Evolutionary conservation across 2,113 vertebrate species (phyloP), one percentile per base, ranked within the genome.

Genomic region (Rhinogobius similis): DNA sequence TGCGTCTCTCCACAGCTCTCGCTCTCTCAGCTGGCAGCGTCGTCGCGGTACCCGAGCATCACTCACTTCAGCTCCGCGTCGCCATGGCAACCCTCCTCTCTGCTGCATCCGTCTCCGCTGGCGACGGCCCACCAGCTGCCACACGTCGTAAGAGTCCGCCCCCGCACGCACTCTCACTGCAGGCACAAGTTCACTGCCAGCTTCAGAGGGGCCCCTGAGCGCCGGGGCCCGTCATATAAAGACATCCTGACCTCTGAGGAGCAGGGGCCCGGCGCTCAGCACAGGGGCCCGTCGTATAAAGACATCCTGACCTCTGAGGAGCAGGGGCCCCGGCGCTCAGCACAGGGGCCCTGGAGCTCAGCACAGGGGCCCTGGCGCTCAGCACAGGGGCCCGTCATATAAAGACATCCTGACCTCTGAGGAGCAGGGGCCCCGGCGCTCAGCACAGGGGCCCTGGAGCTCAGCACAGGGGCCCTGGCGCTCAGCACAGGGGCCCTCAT

Each of bases 21-120:
- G 0, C 88, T 96, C 18, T 98, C 96, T 72, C 95, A 98, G 92
- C 92, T 98, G 52, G 92, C 75, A 1, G 90, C 89, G 43, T 86
- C 93, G 1, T 90, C 93, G 1, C 82, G 9, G 65, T 89, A 91
- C 80, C 92, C 84, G 0, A 87, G 86, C 70, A 89, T 67, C 55
- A 84, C 77, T 84, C 85, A 72, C 81, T 78, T 81, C 9, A 83
- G 84, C 82, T 81, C 68, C 1, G 90, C 39, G 80, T 78, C 78
- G 24, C 65, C 77, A 1, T 89, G 79, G 74, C 90, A 76, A 75
- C 91, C 68, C 14, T 75, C 76, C 46, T 77, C 20, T 84, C 89
- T 76, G 70, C 89, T 87, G 68, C 71, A 89, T 75, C 84, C 73
- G 66, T 90, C 91, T 82, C 90, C 75, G 3, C 86, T 92, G 89